Conservation (phyloP, 64 coral and sea anemone genomes). For the Stichodactyla mertensii region DNA sequence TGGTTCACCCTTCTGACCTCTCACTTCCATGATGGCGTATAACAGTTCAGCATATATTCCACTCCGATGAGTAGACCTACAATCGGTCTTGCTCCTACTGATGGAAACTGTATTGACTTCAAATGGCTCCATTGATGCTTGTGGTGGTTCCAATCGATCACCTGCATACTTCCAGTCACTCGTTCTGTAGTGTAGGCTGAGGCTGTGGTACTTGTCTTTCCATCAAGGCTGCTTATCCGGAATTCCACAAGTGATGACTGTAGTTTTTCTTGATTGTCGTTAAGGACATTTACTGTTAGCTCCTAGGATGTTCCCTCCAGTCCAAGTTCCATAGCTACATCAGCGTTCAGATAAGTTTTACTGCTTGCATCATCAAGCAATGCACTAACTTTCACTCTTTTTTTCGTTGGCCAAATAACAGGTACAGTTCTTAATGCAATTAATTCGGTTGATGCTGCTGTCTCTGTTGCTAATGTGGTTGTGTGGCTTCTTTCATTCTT, state of each 20-base stretch:
- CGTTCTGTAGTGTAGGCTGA: slow-evolving; percentile 25
- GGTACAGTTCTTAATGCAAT: slow-evolving; percentile 10
- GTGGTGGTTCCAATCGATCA: slow-evolving; percentile 35
- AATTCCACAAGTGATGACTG: slow-evolving; percentile 35
- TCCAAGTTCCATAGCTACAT: neutral
- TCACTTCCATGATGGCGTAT: too few species aligned
- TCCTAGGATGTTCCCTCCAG: neutral
- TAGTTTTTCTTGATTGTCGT: too few species aligned
- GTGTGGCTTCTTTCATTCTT: neutral
- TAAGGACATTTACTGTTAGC: too few species aligned
- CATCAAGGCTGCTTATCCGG: slow-evolving; percentile 37
- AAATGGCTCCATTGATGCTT: slow-evolving; percentile 43
- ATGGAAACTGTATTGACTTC: too few species aligned
- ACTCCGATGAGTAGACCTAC: too few species aligned
- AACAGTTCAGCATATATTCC: too few species aligned
- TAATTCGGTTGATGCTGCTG: neutral
- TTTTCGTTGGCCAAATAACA: neutral
- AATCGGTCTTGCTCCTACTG: too few species aligned
- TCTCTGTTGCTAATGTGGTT: neutral
- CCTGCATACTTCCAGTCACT: slow-evolving; percentile 56
- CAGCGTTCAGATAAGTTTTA: neutral
- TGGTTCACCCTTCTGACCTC: too few species aligned
- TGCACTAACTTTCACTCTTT: slow-evolving; percentile 2
- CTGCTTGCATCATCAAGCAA: slow-evolving; percentile 25
- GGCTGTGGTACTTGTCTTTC: slow-evolving; percentile 9